These are phyloP conservation scores for Ia io DNA, from an alignment of 2,113 vertebrate genomes.

Conservation along the genomic window DNA sequence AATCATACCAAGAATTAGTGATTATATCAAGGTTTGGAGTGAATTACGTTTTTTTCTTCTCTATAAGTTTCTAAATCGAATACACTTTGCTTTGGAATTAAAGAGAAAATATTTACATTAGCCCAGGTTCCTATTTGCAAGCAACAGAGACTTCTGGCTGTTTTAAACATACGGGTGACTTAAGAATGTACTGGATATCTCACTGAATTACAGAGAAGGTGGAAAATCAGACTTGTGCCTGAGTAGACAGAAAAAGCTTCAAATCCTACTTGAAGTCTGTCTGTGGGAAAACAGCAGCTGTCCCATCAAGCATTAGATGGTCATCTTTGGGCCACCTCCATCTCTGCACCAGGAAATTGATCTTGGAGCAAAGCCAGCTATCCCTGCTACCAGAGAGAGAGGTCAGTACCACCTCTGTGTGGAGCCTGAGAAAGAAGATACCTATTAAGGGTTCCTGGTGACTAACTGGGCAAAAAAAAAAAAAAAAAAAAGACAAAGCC, in stretches of 20 bases:
- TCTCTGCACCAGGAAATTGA: neutral
- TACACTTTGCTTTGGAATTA: neutral
- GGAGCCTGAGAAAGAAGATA: neutral
- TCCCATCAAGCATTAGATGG: neutral
- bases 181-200: neutral
- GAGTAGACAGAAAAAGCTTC: neutral
- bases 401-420: neutral
- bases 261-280: neutral
- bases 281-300: neutral
- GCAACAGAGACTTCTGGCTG: neutral
- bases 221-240: neutral
- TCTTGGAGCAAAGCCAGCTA: neutral
- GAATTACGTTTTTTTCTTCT: neutral
- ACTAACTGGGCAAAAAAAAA: neutral
- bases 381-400: neutral
- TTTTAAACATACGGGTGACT: neutral
- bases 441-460: neutral
- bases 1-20: neutral
- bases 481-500: neutral
- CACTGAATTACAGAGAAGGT: neutral
- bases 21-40: neutral
- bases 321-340: neutral
- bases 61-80: conserved; percentile 18
- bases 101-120: neutral
- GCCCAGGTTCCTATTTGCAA: neutral